Percentiles rank a stretch among this genome's conserved stretches.
These are phyloP conservation scores for Charanyca ferruginea DNA, from an alignment of 2,888 invertebrate species.

Conservation along the genomic window DNA sequence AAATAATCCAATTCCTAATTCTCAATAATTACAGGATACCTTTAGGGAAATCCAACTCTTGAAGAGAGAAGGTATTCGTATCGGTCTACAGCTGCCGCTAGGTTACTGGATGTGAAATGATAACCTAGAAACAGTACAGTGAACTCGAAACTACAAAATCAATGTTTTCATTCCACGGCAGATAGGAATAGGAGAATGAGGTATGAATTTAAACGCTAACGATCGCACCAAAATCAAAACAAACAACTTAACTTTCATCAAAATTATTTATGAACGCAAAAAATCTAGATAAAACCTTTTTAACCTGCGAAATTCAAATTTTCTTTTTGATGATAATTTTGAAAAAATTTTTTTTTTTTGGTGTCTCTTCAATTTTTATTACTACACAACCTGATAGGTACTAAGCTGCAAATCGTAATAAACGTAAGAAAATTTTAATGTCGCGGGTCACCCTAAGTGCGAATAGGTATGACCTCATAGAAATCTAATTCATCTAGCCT, in stretches of 20 bases:
- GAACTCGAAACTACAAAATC: constrained; percentile 23
- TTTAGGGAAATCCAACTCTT: constrained; percentile 10
- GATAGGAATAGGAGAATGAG: not conserved
- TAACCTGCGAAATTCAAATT: not conserved
- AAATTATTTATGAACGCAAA: not conserved
- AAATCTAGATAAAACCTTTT: constrained; percentile 30
- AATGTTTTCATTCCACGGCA: constrained; percentile 3
- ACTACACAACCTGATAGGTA: not conserved
- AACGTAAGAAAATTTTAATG: not conserved
- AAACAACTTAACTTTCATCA: not conserved
- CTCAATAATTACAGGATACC: too few relatives aligned
- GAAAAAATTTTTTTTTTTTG: not conserved
- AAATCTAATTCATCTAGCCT: too few relatives aligned
- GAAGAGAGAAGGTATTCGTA: not conserved
- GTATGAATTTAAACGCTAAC: not conserved
- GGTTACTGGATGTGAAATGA: constrained; percentile 4
- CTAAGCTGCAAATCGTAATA: not conserved
- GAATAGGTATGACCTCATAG: constrained; percentile 14
- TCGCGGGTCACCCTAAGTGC: not conserved
- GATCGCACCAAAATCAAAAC: not conserved
- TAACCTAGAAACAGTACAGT: constrained; percentile 37
- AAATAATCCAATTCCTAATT: too few relatives aligned
- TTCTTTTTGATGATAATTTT: not conserved
- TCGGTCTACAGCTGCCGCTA: constrained; percentile 7
- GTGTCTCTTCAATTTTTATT: not conserved